Percentiles rank a stretch among this genome's conserved stretches.
These are phyloP conservation scores for Palloptera scutellata DNA, from an alignment of 2,888 invertebrate species.

Conservation along the genomic window DNA sequence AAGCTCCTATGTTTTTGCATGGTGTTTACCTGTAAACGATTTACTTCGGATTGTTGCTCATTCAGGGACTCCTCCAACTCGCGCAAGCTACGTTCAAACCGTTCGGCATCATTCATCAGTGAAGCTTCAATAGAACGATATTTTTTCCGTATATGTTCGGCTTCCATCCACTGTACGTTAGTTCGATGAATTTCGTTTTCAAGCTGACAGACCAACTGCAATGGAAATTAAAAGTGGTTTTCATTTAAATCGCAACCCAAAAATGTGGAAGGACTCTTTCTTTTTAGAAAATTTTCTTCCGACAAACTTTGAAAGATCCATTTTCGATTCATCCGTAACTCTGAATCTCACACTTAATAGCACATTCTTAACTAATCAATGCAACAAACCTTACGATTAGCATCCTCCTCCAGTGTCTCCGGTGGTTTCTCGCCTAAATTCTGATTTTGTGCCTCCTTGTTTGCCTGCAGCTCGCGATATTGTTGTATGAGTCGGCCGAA, in stretches of 20 bases:
- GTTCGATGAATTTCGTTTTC: constrained; percentile 85
- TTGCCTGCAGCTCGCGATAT: constrained; percentile 70
- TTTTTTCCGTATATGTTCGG: constrained; percentile 79
- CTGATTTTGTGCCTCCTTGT: constrained; percentile 65
- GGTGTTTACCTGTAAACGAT: constrained; percentile 71
- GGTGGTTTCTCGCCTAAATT: constrained; percentile 61
- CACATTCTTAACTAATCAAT: neutral
- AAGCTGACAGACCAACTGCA: constrained; percentile 72
- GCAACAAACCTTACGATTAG: constrained; percentile 71
- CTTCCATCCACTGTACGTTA: constrained; percentile 83
- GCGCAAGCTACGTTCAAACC: constrained; percentile 77
- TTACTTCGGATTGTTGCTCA: constrained; percentile 78
- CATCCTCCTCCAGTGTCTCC: constrained; percentile 66
- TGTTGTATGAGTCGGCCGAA: constrained; percentile 69
- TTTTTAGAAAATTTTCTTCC: no score
- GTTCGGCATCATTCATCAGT: constrained; percentile 74
- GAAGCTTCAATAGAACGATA: constrained; percentile 77
- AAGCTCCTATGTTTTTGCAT: neutral
- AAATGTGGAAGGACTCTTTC: neutral
- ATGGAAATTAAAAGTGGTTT: constrained; percentile 21
- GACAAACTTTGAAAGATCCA: neutral
- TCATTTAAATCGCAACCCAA: neutral
- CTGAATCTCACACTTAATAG: neutral
- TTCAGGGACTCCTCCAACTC: constrained; percentile 73
- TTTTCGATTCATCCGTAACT: no score